Conservation (phyloP, 2,113 vertebrate species). For the Phoxinus phoxinus region DNA sequence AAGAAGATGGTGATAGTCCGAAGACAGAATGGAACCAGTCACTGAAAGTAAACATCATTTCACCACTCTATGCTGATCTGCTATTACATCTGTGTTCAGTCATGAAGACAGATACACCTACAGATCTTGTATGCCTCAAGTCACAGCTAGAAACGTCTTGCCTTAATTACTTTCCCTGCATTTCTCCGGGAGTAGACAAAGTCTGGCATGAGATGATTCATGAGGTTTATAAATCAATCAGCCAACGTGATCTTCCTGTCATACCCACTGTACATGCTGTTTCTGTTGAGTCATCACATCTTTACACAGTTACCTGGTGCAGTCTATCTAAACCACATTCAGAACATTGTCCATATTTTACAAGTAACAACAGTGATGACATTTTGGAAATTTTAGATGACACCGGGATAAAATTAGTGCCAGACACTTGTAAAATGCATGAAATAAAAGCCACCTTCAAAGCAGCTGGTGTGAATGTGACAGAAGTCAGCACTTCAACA, state of each 20-base stretch:
- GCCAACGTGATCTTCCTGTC: conserved; percentile 62
- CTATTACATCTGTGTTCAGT: conserved; percentile 65
- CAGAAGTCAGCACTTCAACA: conserved; percentile 63
- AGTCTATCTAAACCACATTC: conserved; percentile 58
- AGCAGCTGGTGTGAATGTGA: conserved; percentile 64
- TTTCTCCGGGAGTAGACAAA: conserved; percentile 33
- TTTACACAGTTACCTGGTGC: conserved; percentile 64
- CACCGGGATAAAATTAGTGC: conserved; percentile 79
- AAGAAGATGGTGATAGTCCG: conserved; percentile 69
- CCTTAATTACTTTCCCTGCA: conserved; percentile 75
- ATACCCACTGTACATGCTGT: conserved; percentile 71
- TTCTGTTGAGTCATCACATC: neutral
- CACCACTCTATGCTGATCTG: conserved; percentile 79
- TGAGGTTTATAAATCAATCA: conserved; percentile 74
- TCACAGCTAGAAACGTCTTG: conserved; percentile 48
- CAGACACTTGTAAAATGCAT: conserved; percentile 6
- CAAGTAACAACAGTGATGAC: fast-evolving
- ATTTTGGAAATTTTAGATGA: conserved; percentile 65
- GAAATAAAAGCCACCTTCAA: conserved; percentile 63
- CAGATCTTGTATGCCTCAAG: neutral
- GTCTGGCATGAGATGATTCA: conserved; percentile 77
- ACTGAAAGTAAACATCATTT: conserved; percentile 72
- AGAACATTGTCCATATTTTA: conserved; percentile 63
- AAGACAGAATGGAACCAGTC: conserved; percentile 77
- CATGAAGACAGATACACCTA: conserved; percentile 28